phyloP scores from a whole-genome alignment of 1,140 invertebrate genomes.

The Drosophila sp. region DNA sequence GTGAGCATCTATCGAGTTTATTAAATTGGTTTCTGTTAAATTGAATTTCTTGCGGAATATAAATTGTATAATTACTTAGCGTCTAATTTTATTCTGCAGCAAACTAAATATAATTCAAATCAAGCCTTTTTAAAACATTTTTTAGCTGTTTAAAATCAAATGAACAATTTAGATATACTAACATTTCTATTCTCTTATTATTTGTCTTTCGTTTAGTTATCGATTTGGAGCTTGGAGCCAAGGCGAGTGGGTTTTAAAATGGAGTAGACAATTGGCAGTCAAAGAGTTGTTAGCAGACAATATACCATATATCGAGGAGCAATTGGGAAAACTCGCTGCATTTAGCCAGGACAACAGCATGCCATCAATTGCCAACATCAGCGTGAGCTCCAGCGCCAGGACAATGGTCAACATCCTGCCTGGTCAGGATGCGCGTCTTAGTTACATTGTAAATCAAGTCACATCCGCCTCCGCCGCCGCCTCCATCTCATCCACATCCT shows the following conservation, averaged over 20 bases:
- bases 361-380: slow-evolving; percentile 76
- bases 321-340: not conserved
- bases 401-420: slow-evolving; percentile 62
- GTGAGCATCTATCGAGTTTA: too few species aligned
- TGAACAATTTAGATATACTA: too few species aligned
- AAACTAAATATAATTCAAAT: too few species aligned
- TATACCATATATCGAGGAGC: slow-evolving; percentile 4
- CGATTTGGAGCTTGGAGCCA: slow-evolving; percentile 35
- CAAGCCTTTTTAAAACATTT: too few species aligned
- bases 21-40: too few species aligned
- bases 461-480: slow-evolving; percentile 28
- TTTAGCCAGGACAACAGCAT: slow-evolving; percentile 19
- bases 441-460: slow-evolving; percentile 80
- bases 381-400: slow-evolving; percentile 36
- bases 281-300: slow-evolving; percentile 55
- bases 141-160: too few species aligned
- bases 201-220: slow-evolving; percentile 14
- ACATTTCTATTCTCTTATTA: slow-evolving; percentile 35
- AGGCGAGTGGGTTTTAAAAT: slow-evolving; percentile 42
- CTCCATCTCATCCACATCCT: slow-evolving; percentile 8
- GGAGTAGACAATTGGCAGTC: slow-evolving; percentile 42
- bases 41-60: too few species aligned
- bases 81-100: too few species aligned
- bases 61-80: too few species aligned
- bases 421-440: slow-evolving; percentile 71